Evolutionary conservation across 2,888 invertebrate genomes (phyloP).

Genomic region (Galerucella calmariensis): DNA sequence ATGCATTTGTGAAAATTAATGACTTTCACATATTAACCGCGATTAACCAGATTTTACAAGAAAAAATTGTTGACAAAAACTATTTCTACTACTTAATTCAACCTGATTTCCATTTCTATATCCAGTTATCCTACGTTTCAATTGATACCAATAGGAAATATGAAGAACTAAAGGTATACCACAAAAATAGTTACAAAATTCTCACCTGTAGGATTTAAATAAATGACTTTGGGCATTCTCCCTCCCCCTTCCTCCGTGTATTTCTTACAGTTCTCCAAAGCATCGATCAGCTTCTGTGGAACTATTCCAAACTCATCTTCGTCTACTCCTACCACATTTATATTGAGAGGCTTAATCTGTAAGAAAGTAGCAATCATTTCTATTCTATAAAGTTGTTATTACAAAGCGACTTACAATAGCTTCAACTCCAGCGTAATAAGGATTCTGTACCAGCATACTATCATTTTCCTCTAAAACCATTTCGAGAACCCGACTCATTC

Average conservation of each 20-base stretch:
- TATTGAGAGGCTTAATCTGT: constrained; percentile 76
- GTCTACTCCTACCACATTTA: constrained; percentile 74
- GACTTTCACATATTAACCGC: too few species aligned
- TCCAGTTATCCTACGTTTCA: too few species aligned
- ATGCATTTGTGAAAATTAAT: too few species aligned
- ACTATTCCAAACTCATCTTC: constrained; percentile 78
- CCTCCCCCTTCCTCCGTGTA: constrained; percentile 61
- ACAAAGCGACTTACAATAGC: constrained; percentile 69
- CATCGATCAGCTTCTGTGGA: constrained; percentile 70
- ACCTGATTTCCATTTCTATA: too few species aligned
- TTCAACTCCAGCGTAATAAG: constrained; percentile 77
- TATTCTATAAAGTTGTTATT: not conserved
- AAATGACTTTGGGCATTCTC: constrained; percentile 77
- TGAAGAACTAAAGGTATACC: too few species aligned
- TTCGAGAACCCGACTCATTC: constrained; percentile 79
- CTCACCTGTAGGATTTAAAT: constrained; percentile 75
- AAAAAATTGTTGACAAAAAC: too few species aligned
- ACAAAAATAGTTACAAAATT: too few species aligned
- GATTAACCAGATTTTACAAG: too few species aligned
- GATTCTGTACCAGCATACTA: constrained; percentile 76
- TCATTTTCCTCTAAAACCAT: constrained; percentile 77
- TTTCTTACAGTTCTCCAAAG: constrained; percentile 68
- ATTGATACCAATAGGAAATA: too few species aligned
- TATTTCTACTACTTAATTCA: too few species aligned
- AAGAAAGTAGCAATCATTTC: constrained; percentile 47